Conservation (phyloP, 1,140 invertebrate species). For the Hypsibius dujardini region DNA sequence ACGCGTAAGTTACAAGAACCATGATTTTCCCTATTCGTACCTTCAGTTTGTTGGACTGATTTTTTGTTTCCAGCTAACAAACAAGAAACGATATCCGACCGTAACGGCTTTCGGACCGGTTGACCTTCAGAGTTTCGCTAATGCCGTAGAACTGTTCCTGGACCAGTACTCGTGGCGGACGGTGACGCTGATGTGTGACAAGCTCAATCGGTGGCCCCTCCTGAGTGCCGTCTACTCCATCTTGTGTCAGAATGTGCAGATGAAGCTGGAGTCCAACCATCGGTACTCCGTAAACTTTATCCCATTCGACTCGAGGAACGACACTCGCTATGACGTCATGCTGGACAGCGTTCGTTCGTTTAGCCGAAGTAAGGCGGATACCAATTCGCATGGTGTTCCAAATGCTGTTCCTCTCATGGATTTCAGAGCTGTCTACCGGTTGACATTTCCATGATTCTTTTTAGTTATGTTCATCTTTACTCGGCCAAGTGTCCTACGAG, state of each 20-base stretch:
- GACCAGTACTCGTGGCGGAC: background rate
- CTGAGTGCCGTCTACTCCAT: background rate
- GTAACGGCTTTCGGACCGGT: background rate
- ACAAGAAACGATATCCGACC: background rate
- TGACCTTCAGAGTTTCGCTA: background rate
- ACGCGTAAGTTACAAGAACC: background rate
- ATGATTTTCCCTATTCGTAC: background rate
- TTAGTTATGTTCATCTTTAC: conserved; percentile 14
- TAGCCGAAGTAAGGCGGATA: no score
- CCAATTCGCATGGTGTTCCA: no score
- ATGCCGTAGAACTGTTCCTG: background rate
- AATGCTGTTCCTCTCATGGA: no score
- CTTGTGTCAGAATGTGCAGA: background rate
- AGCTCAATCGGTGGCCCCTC: background rate
- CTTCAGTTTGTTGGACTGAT: background rate
- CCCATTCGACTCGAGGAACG: background rate
- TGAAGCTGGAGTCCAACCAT: background rate
- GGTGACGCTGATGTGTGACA: background rate
- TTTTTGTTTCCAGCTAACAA: background rate
- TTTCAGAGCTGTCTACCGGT: no score
- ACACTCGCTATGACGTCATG: no score
- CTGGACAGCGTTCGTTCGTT: no score
- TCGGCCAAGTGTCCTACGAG: background rate
- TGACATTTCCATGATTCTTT: background rate
- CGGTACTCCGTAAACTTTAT: background rate